These are phyloP conservation scores for Pluvialis apricaria DNA, from an alignment of 2,113 vertebrate species.

Conservation along the genomic window DNA sequence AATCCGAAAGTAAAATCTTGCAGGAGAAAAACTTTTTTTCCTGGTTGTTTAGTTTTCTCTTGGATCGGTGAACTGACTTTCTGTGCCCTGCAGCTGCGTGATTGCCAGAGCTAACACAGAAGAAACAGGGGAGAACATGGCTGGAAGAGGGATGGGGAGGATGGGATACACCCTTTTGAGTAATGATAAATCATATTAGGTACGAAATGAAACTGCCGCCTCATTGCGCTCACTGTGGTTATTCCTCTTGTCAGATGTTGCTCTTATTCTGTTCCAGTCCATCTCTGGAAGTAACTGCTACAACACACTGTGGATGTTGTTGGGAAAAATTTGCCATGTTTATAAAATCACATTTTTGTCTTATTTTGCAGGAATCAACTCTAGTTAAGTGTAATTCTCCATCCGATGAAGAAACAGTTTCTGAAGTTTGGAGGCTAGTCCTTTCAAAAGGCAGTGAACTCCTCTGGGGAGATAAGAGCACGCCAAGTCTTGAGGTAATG, in stretches of 20 bases:
- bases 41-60: neutral
- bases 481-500: neutral
- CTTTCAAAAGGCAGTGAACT: neutral
- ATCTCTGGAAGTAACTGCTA: neutral
- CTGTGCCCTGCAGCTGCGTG: neutral
- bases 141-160: neutral
- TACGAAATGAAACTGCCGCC: neutral
- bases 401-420: neutral
- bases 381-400: neutral
- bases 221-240: neutral
- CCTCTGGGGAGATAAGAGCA: neutral
- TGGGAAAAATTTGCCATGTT: rapidly evolving
- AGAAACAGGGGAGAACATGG: rapidly evolving
- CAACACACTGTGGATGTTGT: neutral
- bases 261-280: neutral
- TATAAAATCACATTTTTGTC: neutral
- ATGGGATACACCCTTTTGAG: neutral
- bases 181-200: neutral
- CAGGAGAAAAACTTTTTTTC: neutral
- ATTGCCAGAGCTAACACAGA: neutral
- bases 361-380: neutral
- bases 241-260: neutral
- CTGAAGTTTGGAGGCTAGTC: neutral
- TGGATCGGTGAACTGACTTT: neutral
- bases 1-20: neutral